Base-by-base conservation (phyloP, 2,797 vertebrate genomes). In the Ctenochaetus hawaiiensis region DNA sequence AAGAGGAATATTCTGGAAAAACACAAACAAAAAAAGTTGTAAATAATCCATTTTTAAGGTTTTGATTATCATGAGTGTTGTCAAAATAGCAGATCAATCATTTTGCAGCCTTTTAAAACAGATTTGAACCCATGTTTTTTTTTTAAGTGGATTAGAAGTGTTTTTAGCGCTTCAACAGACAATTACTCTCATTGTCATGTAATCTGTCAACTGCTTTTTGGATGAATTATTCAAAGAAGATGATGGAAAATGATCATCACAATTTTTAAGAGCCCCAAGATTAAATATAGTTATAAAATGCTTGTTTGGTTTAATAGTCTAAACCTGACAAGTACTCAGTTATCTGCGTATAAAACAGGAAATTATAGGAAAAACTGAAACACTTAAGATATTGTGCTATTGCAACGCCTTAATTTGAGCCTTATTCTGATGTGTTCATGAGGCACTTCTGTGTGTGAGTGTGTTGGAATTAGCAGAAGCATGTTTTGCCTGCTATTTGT, bases 381-480 rank as follows among this genome's bases (percentile, higher is more conserved):
- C 30, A 34, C 30, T 34, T 34, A 6, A 34, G 30, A 34, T 34
- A 34, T 34, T 7, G 30, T 7, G 30, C 2, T 34, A 34, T 34
- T 34, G 30, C 30, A 7, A 34, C 30, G 30, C 30, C 30, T 34
- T 34, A 34, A 34, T 34, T 6, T 34, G 30, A 34, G 6, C 30
- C 6, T 34, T 34, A 34, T 41, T 60, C 47, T 20, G 44, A 44
- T 26, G 26, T 61, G 37, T 71, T 57, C 26, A 8, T 20, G 37
- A 49, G 66, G 39, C 58, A 43, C 72, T 30, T 37, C 13, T 49
- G 70, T 75, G 52, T 54, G 69, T 39, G 49, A 56, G 34, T 66
- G 52, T 22, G 67, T 17, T 41, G 48, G 82, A 85, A 87, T 90
- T 87, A 86, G 64, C 69, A 84, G 67, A 84, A 79, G 67, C 67